Base-by-base conservation (phyloP, 2,113 vertebrate genomes). In the Fregata magnificens region DNA sequence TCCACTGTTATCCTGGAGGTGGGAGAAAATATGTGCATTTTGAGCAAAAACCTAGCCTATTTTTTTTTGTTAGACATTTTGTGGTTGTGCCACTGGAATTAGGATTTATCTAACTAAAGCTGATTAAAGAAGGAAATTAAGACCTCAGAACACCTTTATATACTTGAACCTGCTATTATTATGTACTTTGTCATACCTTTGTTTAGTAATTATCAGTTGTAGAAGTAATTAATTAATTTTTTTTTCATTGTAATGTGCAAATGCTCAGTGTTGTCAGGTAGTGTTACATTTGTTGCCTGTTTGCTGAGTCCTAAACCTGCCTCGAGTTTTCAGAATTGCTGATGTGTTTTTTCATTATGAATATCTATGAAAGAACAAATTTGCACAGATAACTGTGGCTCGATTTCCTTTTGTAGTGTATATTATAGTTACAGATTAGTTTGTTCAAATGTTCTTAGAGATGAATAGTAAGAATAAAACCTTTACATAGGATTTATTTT, bases 401-500 rank as follows among this genome's bases (percentile, higher is more conserved):
- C 0, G 0, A 42, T 50, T 83, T 92, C 13, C 24, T 34, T 65
- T 28, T 67, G 16, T 53, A 56, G 3, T 38, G 2, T 18, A 53
- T 58, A 45, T 26, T 67, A 10, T 40, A 80, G 8, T 26, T 80
- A 78, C 7, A 86, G 26, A 55, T 73, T 77, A 73, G 7, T n/a
- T 94, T 24, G 42, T 74, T 86, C 29, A 81, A 81, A 74, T 86
- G 7, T 52, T 42, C 44, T 44, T 86, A 45, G 22, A 92, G 62
- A 70, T 11, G 3, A 65, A 65, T 36, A 50, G 3, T 34, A 88
- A 44, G 34, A 85, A 53, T 49, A 69, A 95, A 84, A 50, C 4
- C 4, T 32, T 90, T 44, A 47, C 8, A 19, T 6, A 20, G 5
- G 6, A 72, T 49, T 52, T 72, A 47, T 40, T 90, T 94, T 70